A percentile compares a stretch with the other conserved stretches of the same genome.
Evolutionary conservation across 2,888 invertebrate species (phyloP).

Genomic region (Stegophylla sp.): DNA sequence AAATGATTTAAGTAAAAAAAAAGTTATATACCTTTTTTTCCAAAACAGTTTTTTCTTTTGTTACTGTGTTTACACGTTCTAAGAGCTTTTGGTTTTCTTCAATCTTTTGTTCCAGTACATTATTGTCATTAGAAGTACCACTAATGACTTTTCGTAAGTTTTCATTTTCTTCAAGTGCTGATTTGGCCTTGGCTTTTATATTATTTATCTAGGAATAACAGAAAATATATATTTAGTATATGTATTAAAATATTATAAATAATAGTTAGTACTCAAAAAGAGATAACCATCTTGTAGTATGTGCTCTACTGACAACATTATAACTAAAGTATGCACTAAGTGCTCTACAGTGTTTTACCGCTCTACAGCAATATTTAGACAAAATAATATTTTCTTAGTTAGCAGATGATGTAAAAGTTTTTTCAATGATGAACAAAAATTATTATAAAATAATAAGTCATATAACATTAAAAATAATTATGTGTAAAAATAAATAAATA

Average conservation of each 20-base stretch:
- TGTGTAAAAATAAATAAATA: neutral
- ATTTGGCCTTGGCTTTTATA: conserved; percentile 40
- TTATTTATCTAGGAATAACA: conserved; percentile 38
- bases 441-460: conserved; percentile 10
- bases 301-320: no score
- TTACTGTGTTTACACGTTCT: conserved; percentile 64
- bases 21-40: conserved; percentile 71
- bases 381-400: no score
- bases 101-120: conserved; percentile 26
- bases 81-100: conserved; percentile 46
- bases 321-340: no score
- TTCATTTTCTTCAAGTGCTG: conserved; percentile 58
- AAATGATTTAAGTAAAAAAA: no score
- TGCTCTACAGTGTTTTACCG: no score
- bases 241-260: no score
- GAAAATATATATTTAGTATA: no score
- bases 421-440: no score
- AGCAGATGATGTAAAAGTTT: no score
- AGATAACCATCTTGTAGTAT: no score
- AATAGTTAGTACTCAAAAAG: no score
- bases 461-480: neutral
- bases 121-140: conserved; percentile 32
- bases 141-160: conserved; percentile 57
- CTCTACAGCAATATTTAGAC: no score
- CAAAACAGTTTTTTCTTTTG: conserved; percentile 72